These are phyloP conservation scores for Neodontobutis hainanensis DNA, from an alignment of 2,113 vertebrate species.

Conservation along the genomic window DNA sequence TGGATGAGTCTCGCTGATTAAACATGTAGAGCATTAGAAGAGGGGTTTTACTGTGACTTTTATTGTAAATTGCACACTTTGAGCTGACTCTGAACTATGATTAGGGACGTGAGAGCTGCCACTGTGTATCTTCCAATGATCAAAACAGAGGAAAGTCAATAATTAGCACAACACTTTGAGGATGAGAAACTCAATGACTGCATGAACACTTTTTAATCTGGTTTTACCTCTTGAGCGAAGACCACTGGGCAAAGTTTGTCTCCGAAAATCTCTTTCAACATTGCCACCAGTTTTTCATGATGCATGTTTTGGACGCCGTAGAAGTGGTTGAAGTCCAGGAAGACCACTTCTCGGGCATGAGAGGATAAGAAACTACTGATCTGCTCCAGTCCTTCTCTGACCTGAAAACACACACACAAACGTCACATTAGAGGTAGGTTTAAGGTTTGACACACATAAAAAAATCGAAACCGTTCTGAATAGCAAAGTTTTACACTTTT, in stretches of 20 bases:
- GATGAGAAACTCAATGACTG: not conserved
- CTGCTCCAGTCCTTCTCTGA: constrained; percentile 94
- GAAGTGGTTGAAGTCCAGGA: constrained; percentile 99
- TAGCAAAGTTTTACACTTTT: too few species aligned
- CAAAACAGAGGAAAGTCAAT: constrained; percentile 35
- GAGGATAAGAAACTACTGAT: constrained; percentile 89
- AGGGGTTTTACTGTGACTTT: constrained; percentile 9
- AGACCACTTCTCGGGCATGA: constrained; percentile 90
- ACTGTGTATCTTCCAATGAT: constrained; percentile 19
- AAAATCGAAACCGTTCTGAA: too few species aligned
- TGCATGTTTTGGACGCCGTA: constrained; percentile 97
- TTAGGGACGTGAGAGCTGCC: constrained; percentile 25
- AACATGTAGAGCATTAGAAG: not conserved
- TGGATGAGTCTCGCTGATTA: not conserved
- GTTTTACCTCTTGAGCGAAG: constrained; percentile 89
- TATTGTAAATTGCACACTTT: constrained; percentile 5
- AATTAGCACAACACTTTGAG: constrained; percentile 5
- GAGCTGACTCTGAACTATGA: not conserved
- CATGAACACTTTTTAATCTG: not conserved
- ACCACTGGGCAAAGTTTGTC: constrained; percentile 95
- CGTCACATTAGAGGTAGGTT: not conserved
- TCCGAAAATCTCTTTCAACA: constrained; percentile 93
- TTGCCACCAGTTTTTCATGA: constrained; percentile 95
- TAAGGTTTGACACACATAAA: not conserved
- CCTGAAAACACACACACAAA: constrained; percentile 44